phyloP scores from a whole-genome alignment of 1,140 invertebrate genomes.

The Papilio machaon region DNA sequence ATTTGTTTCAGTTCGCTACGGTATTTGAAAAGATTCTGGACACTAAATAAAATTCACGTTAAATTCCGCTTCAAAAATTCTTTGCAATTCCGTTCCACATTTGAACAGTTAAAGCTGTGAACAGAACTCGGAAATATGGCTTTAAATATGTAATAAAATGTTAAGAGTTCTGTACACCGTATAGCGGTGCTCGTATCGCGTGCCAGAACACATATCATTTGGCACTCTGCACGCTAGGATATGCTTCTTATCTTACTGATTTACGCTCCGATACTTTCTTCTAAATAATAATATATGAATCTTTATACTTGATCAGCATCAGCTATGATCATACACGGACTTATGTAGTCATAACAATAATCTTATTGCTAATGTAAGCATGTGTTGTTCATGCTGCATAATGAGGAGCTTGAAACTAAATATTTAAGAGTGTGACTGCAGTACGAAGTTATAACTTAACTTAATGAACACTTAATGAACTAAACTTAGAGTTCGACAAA shows the following conservation, averaged over 20 bases:
- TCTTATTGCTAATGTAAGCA: constrained; percentile 25
- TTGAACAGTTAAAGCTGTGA: constrained; percentile 49
- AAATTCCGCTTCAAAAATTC: constrained; percentile 24
- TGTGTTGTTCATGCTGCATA: constrained; percentile 11
- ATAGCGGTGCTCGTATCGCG: constrained; percentile 44
- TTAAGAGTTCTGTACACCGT: constrained; percentile 42
- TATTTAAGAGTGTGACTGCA: constrained; percentile 41
- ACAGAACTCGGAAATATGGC: constrained; percentile 44
- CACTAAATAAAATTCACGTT: not conserved
- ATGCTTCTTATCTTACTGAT: constrained; percentile 51
- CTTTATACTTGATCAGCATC: constrained; percentile 33
- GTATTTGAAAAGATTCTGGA: not conserved
- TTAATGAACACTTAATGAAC: constrained; percentile 40
- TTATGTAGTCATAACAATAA: constrained; percentile 1
- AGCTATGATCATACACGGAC: constrained; percentile 18
- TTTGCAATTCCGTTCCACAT: constrained; percentile 58
- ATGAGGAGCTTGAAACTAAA: constrained; percentile 39
- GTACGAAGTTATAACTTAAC: constrained; percentile 30
- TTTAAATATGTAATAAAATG: constrained; percentile 18
- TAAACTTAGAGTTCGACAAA: constrained; percentile 24
- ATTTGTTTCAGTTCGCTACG: not conserved
- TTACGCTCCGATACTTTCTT: constrained; percentile 46
- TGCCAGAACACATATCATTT: constrained; percentile 49
- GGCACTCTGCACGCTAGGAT: constrained; percentile 66
- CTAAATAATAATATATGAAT: constrained; percentile 36